Base-by-base conservation (phyloP, 1,140 invertebrate genomes). In the Diabrotica undecimpunctata region DNA sequence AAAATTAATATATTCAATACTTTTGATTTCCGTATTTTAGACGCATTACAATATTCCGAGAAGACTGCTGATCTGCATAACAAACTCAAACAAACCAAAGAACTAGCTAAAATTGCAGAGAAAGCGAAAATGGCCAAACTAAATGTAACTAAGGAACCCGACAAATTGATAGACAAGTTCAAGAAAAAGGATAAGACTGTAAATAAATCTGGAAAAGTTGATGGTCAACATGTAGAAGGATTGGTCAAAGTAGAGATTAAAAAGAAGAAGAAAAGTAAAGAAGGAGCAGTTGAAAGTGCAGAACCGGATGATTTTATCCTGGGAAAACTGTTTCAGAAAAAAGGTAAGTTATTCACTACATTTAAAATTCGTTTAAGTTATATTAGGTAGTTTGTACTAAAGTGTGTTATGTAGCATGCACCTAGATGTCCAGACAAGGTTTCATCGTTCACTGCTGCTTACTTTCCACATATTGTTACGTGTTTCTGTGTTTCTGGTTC, bases 291-390 rank as follows among this genome's bases (percentile, higher is more conserved):
- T 37, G 14, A 7, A 11, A 68, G 59, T 36, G 46, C 70, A 64
- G 60, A 56, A 25, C 76, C 84, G 76, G 83, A 85, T 79, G 79
- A 84, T 74, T 85, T 83, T 77, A 81, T 86, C 56, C 77, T 86
- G 69, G 81, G 79, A 65, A 84, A 85, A 77, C 73, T 86, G 38
- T 85, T 86, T 80, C 79, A 81, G 52, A 85, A 83, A 74, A 81
- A 77, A 68, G 76, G 70, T 73, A 59, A 46, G 11, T 56, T 57
- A 38, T 14, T 36, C 61, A 8, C 41, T 8, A 60, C 12, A n/a
- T 39, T 39, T n/a, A 38, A n/a, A 46, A 51, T n/a, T 8, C 46
- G n/a, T 50, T 50, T 50, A n/a, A n/a, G n/a, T n/a, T n/a, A n/a
- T n/a, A n/a, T n/a, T n/a, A 25, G 25, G 25, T 25, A 4, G 25